Conservation (phyloP, 1,140 invertebrate species). For the Bombus soroeensis region DNA sequence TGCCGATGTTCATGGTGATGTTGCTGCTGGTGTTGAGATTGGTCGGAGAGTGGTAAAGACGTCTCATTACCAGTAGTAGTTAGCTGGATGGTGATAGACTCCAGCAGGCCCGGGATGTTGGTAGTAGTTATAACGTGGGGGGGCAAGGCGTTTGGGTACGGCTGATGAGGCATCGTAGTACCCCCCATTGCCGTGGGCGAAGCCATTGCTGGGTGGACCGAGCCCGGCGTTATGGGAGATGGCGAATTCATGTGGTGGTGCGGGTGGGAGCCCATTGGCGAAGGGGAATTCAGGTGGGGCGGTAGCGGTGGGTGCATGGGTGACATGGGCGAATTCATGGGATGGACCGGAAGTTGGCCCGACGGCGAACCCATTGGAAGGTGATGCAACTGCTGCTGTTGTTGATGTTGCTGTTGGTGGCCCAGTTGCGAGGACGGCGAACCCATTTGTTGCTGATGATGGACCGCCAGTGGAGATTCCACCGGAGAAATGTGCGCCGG, state of each 20-base stretch:
- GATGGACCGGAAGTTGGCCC: constrained; percentile 65
- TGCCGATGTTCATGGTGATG: constrained; percentile 71
- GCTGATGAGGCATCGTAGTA: constrained; percentile 85
- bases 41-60: constrained; percentile 8
- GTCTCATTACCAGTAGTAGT: constrained; percentile 88
- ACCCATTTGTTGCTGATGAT: constrained; percentile 72
- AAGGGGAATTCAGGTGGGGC: constrained; percentile 77
- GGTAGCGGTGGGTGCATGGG: constrained; percentile 73
- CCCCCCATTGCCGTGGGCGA: constrained; percentile 84
- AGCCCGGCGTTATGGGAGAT: constrained; percentile 78
- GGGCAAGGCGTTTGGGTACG: constrained; percentile 91
- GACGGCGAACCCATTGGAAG: constrained; percentile 61
- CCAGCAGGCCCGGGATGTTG: constrained; percentile 78
- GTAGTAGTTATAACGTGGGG: constrained; percentile 90
- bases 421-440: constrained; percentile 68
- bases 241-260: constrained; percentile 79
- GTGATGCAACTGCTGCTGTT: constrained; percentile 57
- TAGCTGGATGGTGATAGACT: constrained; percentile 87
- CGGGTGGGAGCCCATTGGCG: constrained; percentile 74
- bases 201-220: constrained; percentile 83
- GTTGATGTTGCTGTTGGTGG: constrained; percentile 43
- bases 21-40: constrained; percentile 64
- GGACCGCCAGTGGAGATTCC: constrained; percentile 46
- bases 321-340: constrained; percentile 78
- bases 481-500: constrained; percentile 56